phyloP scores from a whole-genome alignment of 2,797 vertebrate genomes.

The Lacerta bilineata region DNA sequence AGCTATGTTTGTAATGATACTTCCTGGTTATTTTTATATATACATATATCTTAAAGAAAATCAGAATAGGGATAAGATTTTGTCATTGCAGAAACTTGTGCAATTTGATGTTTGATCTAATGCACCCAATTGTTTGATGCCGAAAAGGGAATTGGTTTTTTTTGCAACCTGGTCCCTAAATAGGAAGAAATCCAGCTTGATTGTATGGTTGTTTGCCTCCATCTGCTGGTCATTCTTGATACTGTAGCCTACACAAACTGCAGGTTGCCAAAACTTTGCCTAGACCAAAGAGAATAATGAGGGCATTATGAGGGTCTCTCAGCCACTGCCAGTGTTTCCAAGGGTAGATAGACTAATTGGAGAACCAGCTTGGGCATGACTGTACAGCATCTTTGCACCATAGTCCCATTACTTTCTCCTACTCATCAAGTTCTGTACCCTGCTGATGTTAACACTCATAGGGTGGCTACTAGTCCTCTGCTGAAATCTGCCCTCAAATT shows the following conservation, averaged over 20 bases:
- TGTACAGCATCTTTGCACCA: neutral
- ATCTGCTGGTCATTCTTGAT: slow-evolving; percentile 68
- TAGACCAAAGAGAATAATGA: neutral
- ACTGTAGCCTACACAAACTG: slow-evolving; percentile 49
- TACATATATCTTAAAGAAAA: no score
- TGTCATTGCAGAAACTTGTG: neutral
- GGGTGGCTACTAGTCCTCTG: no score
- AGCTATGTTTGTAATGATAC: no score
- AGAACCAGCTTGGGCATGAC: neutral
- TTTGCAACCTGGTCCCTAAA: neutral
- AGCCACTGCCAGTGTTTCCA: neutral
- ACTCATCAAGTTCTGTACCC: neutral
- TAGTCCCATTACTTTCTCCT: neutral
- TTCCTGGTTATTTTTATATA: no score
- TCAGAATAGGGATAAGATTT: neutral
- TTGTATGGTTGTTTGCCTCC: slow-evolving; percentile 77
- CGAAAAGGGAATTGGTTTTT: neutral
- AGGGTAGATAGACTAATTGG: rapidly evolving
- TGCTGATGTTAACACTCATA: neutral
- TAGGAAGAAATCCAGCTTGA: neutral
- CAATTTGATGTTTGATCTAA: neutral
- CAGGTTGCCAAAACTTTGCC: neutral
- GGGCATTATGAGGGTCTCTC: no score
- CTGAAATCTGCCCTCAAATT: no score
- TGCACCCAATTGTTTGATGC: neutral